phyloP scores from a whole-genome alignment of 2,888 invertebrate species.

The Calliphora vomitoria region DNA sequence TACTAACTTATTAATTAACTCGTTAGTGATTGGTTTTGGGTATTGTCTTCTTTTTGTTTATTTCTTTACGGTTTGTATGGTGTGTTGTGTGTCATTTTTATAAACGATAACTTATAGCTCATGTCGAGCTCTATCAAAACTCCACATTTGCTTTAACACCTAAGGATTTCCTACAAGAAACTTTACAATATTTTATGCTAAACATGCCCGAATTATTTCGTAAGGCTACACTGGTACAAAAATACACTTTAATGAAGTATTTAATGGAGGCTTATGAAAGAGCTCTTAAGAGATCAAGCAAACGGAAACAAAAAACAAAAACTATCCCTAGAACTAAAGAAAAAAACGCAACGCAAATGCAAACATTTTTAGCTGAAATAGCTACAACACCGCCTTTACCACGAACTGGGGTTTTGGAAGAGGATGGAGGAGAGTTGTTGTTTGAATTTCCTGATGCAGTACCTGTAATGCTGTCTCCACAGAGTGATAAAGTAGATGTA shows the following conservation, averaged over 20 bases:
- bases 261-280: constrained; percentile 72
- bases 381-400: neutral
- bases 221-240: constrained; percentile 69
- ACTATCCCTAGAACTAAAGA: neutral
- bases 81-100: constrained; percentile 10
- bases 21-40: constrained; percentile 38
- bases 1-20: neutral
- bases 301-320: neutral
- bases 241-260: constrained; percentile 75
- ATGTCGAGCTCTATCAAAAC: constrained; percentile 42
- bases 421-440: neutral
- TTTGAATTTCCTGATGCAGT: neutral
- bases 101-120: neutral
- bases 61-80: constrained; percentile 34
- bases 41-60: constrained; percentile 34
- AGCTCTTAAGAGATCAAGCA: constrained; percentile 38
- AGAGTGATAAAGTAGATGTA: constrained; percentile 2
- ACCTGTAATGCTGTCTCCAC: neutral
- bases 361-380: neutral
- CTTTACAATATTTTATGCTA: constrained; percentile 75
- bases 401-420: neutral
- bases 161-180: constrained; percentile 73
- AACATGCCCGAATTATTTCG: constrained; percentile 61
- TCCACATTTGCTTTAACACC: constrained; percentile 74
- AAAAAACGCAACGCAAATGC: neutral